Conservation (phyloP, 2,888 invertebrate species). For the Polydesmus complanatus region DNA sequence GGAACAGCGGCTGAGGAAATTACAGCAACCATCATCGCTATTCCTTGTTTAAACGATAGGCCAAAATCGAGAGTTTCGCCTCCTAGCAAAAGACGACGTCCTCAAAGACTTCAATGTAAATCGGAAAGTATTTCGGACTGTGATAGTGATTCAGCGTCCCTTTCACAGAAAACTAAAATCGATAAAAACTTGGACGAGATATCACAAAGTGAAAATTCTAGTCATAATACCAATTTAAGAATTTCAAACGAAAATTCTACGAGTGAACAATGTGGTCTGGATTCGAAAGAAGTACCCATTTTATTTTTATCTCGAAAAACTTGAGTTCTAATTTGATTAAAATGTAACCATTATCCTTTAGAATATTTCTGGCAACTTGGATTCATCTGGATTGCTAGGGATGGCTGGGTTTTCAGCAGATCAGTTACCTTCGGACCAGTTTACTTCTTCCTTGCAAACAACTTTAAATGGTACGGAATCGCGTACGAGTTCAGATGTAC, state of each 20-base stretch:
- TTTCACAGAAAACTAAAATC: neutral
- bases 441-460: neutral
- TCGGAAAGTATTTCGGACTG: conserved; percentile 2
- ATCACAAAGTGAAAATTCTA: neutral
- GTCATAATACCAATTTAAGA: neutral
- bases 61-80: neutral
- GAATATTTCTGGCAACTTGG: conserved; percentile 5
- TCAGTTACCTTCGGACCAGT: neutral
- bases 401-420: neutral
- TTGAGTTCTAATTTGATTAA: too few species aligned
- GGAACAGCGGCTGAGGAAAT: neutral
- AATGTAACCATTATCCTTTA: neutral
- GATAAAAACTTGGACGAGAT: neutral
- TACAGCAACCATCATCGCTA: neutral
- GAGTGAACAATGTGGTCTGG: neutral
- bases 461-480: conserved; percentile 8
- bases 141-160: neutral
- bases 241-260: neutral
- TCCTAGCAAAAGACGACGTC: conserved; percentile 2
- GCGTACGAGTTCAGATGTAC: neutral
- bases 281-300: neutral
- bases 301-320: too few species aligned
- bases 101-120: neutral
- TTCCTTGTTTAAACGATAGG: neutral
- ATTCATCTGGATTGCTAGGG: conserved; percentile 6